phyloP scores from a whole-genome alignment of 2,113 vertebrate species.

The Seriola rivoliana region DNA sequence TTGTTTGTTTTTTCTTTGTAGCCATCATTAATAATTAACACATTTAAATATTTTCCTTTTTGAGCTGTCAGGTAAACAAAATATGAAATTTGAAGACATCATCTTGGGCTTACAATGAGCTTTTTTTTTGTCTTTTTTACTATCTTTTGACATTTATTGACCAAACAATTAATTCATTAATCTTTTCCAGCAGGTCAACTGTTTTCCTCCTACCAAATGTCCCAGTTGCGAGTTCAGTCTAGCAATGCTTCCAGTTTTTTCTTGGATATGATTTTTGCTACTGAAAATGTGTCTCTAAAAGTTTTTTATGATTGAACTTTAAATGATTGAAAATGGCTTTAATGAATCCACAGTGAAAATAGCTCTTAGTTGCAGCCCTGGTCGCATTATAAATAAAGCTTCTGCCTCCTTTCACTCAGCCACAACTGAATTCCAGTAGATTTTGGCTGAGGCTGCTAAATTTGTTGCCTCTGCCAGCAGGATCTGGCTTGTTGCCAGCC shows the following conservation, averaged over 20 bases:
- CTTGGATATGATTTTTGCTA: too few relatives aligned
- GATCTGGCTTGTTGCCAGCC: not conserved
- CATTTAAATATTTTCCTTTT: too few relatives aligned
- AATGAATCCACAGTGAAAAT: not conserved
- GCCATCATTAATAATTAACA: not conserved
- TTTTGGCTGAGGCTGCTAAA: not conserved
- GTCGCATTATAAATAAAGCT: not conserved
- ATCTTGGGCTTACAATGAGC: not conserved
- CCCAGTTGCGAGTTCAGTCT: too few relatives aligned
- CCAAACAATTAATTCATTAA: not conserved
- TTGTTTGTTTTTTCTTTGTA: not conserved
- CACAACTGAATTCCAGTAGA: not conserved
- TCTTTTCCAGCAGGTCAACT: too few relatives aligned
- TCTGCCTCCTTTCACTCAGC: not conserved
- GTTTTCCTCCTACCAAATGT: too few relatives aligned
- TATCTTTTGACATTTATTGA: not conserved
- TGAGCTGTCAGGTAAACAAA: not conserved
- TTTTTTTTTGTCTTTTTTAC: not conserved
- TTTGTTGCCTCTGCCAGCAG: slow-evolving; percentile 6
- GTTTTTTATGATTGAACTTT: not conserved
- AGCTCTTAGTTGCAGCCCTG: not conserved
- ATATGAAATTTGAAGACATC: not conserved
- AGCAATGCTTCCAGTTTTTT: too few relatives aligned
- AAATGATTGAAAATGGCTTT: too few relatives aligned
- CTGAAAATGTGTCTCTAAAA: too few relatives aligned